Base-by-base conservation (phyloP, 2,888 invertebrate species). In the Cephonodes hylas region DNA sequence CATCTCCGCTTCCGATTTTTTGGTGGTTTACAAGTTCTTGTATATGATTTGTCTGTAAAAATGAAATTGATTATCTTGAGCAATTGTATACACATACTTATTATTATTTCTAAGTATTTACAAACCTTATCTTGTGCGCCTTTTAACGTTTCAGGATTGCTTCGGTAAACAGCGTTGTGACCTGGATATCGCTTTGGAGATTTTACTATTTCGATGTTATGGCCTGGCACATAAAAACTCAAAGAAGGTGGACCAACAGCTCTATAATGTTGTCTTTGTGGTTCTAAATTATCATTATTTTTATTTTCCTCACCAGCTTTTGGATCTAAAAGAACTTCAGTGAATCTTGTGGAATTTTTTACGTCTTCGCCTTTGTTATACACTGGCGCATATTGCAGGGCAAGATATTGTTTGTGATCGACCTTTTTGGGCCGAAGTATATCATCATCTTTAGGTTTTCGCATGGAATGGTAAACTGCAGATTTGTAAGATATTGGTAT, bases 311-410 rank as follows among this genome's bases (percentile, higher is more conserved):
- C 45, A n/a, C 42, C 42, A 31, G 13, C 15, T 0, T 48, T 46
- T 10, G 27, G 27, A 38, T 58, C 34, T 2, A 13, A 3, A 15
- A 23, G 4, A 0, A 13, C n/a, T 25, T 46, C 15, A 4, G 31
- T 25, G 15, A 38, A 38, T 46, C 10, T 8, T 5, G 13, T 38
- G 13, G 38, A 20, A 8, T 8, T 23, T 44, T 48, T 38, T 27
- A 25, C 0, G 10, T 15, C n/a, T 62, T 53, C 1, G 38, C 5
- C 57, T 34, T 13, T 46, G 23, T 25, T 44, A 6, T 46, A 27
- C 1, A 78, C 61, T 13, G 81, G 81, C 4, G 81, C 81, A 38
- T 79, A 81, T 58, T 81, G 81, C 23, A 81, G 61, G 10, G 27
- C 45, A 31, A 18, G 45, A 38, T 60, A 34, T 45, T 57, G 45